Base-by-base conservation (phyloP, 2,113 vertebrate species). In the Platichthys flesus region DNA sequence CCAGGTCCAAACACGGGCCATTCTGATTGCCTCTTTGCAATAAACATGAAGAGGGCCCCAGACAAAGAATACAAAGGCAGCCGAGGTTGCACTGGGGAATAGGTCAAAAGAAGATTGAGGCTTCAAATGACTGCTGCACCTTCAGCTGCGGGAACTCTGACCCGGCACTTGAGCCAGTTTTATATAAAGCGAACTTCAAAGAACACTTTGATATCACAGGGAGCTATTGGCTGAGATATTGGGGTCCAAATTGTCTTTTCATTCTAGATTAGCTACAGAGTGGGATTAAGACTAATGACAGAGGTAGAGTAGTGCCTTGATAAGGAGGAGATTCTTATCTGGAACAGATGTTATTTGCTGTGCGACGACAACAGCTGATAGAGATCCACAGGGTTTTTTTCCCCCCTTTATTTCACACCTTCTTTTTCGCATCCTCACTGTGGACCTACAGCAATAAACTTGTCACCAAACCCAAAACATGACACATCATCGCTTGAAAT, bases 111-210 rank as follows among this genome's bases (percentile, higher is more conserved):
- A 80, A 24, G 79, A 83, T 60, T 58, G 59, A 75, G 58, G 80
- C 86, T 92, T 92, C 76, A 89, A 85, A 90, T 90, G 81, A 73
- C 61, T 71, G 76, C 62, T 21, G 42, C 70, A 84, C 90, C 86
- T 85, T 89, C 85, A 67, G 79, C 88, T 81, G 69, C 26, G 20
- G 63, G 82, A 91, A 87, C 90, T 90, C 86, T 90, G 90, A 94
- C 94, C 91, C 81, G 88, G 89, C 85, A 91, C 86, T 90, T 88
- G 85, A 93, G 89, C 83, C 88, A 83, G 76, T 91, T 91, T 91
- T 83, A 79, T 51, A 88, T 70, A 89, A 86, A 37, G 72, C 84
- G 75, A 85, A 90, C 93, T 93, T 93, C 93, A 95, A 94, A 94
- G 91, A 82, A 62, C n/a, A 64, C 90, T 91, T 94, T 94, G 91